Percentiles rank a stretch among this genome's conserved stretches.
These are phyloP conservation scores for Neotoxoptera formosana DNA, from an alignment of 1,140 invertebrate genomes.

Conservation along the genomic window DNA sequence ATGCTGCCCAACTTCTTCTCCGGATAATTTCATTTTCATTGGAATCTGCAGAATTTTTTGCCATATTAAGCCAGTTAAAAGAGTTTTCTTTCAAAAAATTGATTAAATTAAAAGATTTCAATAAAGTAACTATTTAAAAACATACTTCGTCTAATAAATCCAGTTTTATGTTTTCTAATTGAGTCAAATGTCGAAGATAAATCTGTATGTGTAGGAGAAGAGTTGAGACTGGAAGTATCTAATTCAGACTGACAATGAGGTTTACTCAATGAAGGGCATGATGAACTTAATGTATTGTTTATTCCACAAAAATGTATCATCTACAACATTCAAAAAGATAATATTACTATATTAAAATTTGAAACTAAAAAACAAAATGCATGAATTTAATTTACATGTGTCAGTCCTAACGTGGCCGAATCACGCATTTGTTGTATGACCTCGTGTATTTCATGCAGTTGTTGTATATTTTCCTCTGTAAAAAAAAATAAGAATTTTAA, in stretches of 20 bases:
- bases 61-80: constrained; percentile 60
- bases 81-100: constrained; percentile 59
- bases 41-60: constrained; percentile 46
- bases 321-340: not conserved
- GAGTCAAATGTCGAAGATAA: constrained; percentile 61
- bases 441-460: constrained; percentile 77
- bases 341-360: not conserved
- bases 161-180: constrained; percentile 60
- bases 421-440: constrained; percentile 79
- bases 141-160: constrained; percentile 58
- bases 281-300: constrained; percentile 71
- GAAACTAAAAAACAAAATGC: not conserved
- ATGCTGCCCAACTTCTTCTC: constrained; percentile 81
- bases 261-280: constrained; percentile 74
- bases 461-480: constrained; percentile 77
- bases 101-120: not conserved
- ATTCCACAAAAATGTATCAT: constrained; percentile 59
- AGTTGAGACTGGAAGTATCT: constrained; percentile 64
- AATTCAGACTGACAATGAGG: constrained; percentile 67
- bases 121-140: constrained; percentile 42
- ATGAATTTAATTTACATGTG: constrained; percentile 60
- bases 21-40: constrained; percentile 68
- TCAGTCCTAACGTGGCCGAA: constrained; percentile 64
- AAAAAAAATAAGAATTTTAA: constrained; percentile 26
- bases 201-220: constrained; percentile 65